These are phyloP conservation scores for Gerris buenoi DNA, from an alignment of 1,140 invertebrate species.

Conservation along the genomic window DNA sequence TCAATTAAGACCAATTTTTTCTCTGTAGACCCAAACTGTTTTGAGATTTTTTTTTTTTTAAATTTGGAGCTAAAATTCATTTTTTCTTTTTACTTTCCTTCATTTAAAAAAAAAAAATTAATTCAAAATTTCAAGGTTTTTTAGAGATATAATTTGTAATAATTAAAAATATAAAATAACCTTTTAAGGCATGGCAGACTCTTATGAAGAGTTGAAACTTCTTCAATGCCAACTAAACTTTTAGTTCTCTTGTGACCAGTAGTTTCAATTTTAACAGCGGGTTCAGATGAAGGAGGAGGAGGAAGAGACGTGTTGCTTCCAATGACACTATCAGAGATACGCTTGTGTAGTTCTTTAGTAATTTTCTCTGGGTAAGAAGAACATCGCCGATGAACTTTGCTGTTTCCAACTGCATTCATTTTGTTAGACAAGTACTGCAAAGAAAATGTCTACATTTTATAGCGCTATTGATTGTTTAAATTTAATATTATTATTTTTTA, in stretches of 20 bases:
- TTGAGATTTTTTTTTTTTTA: too few species aligned
- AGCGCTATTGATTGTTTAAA: too few species aligned
- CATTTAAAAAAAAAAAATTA: too few species aligned
- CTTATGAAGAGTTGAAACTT: background rate
- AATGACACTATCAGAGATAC: background rate
- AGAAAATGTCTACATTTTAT: too few species aligned
- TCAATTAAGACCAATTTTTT: too few species aligned
- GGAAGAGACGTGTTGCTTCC: background rate
- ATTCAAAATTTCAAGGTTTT: too few species aligned
- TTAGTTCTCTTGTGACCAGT: background rate
- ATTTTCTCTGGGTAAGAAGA: conserved; percentile 30
- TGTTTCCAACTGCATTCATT: conserved; percentile 16
- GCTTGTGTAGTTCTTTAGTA: background rate
- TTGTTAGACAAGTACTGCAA: conserved; percentile 26
- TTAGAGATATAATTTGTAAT: too few species aligned
- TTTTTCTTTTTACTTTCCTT: too few species aligned
- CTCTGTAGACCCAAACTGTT: too few species aligned
- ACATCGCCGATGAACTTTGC: conserved; percentile 30
- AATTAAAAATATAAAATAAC: too few species aligned
- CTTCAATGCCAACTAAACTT: background rate
- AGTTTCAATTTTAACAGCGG: background rate
- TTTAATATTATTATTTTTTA: too few species aligned
- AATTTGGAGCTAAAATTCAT: too few species aligned
- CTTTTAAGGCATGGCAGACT: background rate
- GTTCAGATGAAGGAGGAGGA: background rate